phyloP scores from a whole-genome alignment of 2,797 vertebrate genomes.

The Platalea minor region DNA sequence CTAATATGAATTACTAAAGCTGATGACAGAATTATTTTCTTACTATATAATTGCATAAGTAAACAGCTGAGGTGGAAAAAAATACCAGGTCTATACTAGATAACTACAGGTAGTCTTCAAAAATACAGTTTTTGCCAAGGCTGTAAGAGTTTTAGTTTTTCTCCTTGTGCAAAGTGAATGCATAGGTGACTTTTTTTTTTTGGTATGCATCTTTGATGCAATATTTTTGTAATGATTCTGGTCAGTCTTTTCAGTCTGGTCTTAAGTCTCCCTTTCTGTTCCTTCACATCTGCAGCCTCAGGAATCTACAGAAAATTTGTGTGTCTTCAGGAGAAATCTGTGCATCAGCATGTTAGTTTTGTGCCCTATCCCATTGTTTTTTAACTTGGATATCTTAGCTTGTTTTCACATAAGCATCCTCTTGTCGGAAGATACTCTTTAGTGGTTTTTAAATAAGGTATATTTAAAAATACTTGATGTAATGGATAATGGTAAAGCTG shows the following conservation, averaged over 20 bases:
- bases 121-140: background rate
- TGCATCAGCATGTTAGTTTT: background rate
- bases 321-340: background rate
- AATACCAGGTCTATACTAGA: background rate
- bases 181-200: background rate
- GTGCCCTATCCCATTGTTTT: background rate
- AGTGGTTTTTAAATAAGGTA: background rate
- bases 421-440: background rate
- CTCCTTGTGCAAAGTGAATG: background rate
- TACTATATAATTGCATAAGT: background rate
- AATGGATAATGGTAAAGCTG: background rate
- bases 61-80: background rate
- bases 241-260: background rate
- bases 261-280: background rate
- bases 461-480: background rate
- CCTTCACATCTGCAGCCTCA: fast-evolving
- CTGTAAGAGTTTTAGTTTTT: background rate
- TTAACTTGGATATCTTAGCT: background rate
- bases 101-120: background rate
- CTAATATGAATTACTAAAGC: background rate
- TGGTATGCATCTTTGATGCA: background rate
- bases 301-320: background rate
- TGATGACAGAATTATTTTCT: background rate
- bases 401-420: background rate
- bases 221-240: background rate